Base-by-base conservation (phyloP, 2,113 vertebrate genomes). In the Scomber japonicus region DNA sequence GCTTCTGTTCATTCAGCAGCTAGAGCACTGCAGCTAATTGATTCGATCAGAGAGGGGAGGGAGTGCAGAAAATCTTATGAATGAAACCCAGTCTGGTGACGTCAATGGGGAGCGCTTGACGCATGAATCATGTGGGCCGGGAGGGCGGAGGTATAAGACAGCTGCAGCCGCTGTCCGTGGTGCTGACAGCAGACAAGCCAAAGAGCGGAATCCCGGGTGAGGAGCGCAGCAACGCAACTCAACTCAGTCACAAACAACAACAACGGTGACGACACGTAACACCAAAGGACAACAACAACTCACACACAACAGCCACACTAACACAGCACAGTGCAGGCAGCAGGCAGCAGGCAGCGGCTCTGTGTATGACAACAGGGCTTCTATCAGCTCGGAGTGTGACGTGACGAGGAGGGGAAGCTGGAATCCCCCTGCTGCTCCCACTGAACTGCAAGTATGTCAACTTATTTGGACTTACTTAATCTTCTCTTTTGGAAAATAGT, bases 61-160 rank as follows among this genome's bases (percentile, higher is more conserved):
- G 8, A 57, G 70, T 49, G 53, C 31, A 54, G 64, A 64, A 19
- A 70, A 86, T 86, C 81, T 89, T 85, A 84, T 93, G 86, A 91
- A 93, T 91, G 92, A 89, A 91, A 84, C 57, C 30, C 53, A 75
- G 82, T 69, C 65, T 73, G 53, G 55, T 91, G 89, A 93, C 92
- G 92, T 93, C 91, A 93, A 92, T 88, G 69, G 88, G 85, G 59
- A 68, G 27, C 45, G 80, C 84, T 89, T 93, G 91, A 93, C 92
- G 91, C 86, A 91, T 17, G 48, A 11, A 3, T 83, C 91, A 91
- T 87, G 81, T 91, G 89, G 45, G 11, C 12, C 5, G 15, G 21
- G 87, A 60, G 68, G 86, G 80, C 11, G 78, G 84, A 21, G 76
- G 35, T 80, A 82, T 81, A 86, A 87, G 59, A 70, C 13, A 54